Evolutionary conservation across 2,888 invertebrate genomes (phyloP).

Genomic region (Leucophenga maculata): DNA sequence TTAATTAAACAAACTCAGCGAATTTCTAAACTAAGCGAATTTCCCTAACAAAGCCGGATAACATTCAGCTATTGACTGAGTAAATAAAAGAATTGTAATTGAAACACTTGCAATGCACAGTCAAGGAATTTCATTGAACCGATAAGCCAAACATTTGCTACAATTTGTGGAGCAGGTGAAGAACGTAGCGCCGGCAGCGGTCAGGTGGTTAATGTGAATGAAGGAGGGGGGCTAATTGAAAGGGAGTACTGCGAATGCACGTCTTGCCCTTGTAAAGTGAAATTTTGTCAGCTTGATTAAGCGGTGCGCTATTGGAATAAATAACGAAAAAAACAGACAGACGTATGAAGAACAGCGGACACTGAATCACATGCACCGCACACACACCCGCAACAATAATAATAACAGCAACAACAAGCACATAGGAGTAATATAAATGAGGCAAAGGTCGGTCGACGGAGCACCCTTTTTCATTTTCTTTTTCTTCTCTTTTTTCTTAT

Average conservation of each 20-base stretch:
- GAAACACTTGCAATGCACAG: not conserved
- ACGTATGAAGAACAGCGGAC: not conserved
- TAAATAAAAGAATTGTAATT: conserved; percentile 8
- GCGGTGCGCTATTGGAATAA: not conserved
- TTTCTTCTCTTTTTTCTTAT: conserved; percentile 11
- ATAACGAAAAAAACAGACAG: not conserved
- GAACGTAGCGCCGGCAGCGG: too few species aligned
- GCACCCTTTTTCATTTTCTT: conserved; percentile 34
- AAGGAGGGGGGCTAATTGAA: too few species aligned
- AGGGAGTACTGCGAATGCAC: not conserved
- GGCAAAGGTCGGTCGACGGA: conserved; percentile 53
- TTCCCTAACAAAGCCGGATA: too few species aligned
- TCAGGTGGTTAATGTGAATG: too few species aligned
- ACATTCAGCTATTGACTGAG: not conserved
- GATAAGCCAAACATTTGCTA: not conserved
- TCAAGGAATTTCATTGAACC: not conserved
- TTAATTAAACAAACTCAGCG: too few species aligned
- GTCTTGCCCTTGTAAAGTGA: conserved; percentile 9
- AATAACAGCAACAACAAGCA: not conserved
- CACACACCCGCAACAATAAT: conserved; percentile 10
- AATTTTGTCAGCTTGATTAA: not conserved
- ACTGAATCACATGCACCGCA: conserved; percentile 2
- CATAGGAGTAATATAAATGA: conserved; percentile 53
- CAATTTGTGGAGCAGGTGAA: too few species aligned
- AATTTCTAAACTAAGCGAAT: too few species aligned